Evolutionary conservation across 2,888 invertebrate species (phyloP).

Genomic region (Pyrocoelia pectoralis): DNA sequence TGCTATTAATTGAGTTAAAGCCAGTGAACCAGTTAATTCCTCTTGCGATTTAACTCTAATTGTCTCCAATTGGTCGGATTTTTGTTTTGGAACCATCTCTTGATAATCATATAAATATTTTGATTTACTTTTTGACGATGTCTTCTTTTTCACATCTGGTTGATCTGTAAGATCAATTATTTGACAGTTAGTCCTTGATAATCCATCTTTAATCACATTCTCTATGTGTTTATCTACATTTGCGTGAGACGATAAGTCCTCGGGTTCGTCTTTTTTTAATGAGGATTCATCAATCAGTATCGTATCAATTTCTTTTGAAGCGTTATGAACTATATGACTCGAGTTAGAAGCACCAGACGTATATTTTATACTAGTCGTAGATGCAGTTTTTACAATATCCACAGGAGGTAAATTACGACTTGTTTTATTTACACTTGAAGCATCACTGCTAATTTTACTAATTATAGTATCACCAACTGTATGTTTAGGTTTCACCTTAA

Average conservation of each 20-base stretch:
- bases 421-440: constrained; percentile 31
- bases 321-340: neutral
- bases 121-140: constrained; percentile 43
- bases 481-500: constrained; percentile 31
- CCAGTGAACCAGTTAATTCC: constrained; percentile 37
- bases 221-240: constrained; percentile 6
- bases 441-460: constrained; percentile 42
- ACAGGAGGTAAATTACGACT: constrained; percentile 36
- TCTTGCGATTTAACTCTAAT: constrained; percentile 26
- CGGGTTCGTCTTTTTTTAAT: constrained; percentile 20
- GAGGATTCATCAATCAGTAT: constrained; percentile 28
- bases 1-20: constrained; percentile 39
- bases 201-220: constrained; percentile 9
- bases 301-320: constrained; percentile 17
- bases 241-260: constrained; percentile 18
- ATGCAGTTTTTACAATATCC: constrained; percentile 33
- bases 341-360: neutral
- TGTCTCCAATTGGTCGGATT: constrained; percentile 9
- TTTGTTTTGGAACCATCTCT: constrained; percentile 20
- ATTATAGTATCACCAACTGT: constrained; percentile 40
- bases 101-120: constrained; percentile 40
- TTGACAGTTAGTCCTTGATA: constrained; percentile 48
- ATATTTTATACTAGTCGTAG: constrained; percentile 14
- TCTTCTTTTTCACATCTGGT: constrained; percentile 38
- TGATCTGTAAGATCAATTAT: constrained; percentile 52